Evolutionary conservation across 1,140 invertebrate species (phyloP).

Genomic region (Drosophila mauritiana): DNA sequence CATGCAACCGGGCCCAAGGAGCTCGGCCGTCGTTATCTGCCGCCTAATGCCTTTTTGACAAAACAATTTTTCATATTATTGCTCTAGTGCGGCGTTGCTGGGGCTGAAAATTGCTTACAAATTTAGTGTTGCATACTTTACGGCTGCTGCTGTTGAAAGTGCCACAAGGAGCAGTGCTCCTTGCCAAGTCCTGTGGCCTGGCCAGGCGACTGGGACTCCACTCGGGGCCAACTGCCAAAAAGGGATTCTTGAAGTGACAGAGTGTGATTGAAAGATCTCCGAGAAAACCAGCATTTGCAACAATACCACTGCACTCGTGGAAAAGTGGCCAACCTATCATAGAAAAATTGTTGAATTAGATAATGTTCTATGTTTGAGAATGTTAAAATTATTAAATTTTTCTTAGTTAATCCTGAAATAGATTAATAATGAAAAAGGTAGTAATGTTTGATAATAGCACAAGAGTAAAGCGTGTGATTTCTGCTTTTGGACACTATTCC

Average conservation of each 20-base stretch:
- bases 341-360: neutral
- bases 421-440: no score
- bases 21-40: slow-evolving; percentile 59
- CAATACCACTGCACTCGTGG: slow-evolving; percentile 4
- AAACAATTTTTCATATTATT: slow-evolving; percentile 81
- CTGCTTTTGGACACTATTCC: neutral
- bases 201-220: neutral
- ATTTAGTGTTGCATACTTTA: slow-evolving; percentile 67
- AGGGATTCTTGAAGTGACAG: slow-evolving; percentile 21
- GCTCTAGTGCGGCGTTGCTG: slow-evolving; percentile 44
- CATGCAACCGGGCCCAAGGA: slow-evolving; percentile 8
- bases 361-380: neutral
- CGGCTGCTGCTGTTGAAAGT: slow-evolving; percentile 47
- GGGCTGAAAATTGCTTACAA: slow-evolving; percentile 74
- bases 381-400: no score
- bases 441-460: no score
- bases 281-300: slow-evolving; percentile 12
- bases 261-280: slow-evolving; percentile 35
- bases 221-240: slow-evolving; percentile 36
- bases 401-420: no score
- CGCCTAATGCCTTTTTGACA: slow-evolving; percentile 75
- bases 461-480: no score
- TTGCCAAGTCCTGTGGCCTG: slow-evolving; percentile 35
- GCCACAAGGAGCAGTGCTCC: slow-evolving; percentile 35
- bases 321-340: neutral